A percentile compares a stretch with the other conserved stretches of the same genome.
Conservation (phyloP, 2,888 invertebrate species). For the Trypoxylon attenuatum region DNA sequence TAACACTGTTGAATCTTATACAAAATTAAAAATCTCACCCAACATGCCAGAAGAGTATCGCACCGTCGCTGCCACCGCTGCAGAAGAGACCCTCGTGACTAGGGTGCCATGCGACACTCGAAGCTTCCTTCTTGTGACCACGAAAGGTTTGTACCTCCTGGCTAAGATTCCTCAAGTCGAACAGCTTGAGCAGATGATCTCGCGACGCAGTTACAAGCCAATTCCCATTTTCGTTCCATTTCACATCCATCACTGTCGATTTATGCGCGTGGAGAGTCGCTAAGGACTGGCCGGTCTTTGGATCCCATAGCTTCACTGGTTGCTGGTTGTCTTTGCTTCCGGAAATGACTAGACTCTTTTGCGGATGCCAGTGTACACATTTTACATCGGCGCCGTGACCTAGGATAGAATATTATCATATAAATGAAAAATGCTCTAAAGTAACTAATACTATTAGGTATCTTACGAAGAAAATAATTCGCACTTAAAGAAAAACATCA, state of each 20-base stretch:
- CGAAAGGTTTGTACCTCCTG: conserved; percentile 98
- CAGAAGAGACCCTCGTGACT: conserved; percentile 97
- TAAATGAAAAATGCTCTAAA: too few species aligned
- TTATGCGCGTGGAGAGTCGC: conserved; percentile 99
- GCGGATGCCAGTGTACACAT: conserved; percentile 99
- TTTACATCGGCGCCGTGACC: conserved; percentile 99
- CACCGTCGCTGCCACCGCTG: conserved; percentile 98
- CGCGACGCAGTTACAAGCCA: conserved; percentile 99
- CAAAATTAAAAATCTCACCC: conserved; percentile 79
- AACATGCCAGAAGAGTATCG: conserved; percentile 99
- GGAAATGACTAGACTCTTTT: conserved; percentile 96
- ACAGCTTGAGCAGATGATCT: conserved; percentile 97
- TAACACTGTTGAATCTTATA: background rate
- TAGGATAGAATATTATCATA: conserved; percentile 63
- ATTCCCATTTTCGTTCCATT: conserved; percentile 99
- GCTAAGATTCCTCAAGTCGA: conserved; percentile 96
- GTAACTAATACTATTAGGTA: background rate
- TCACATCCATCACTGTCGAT: conserved; percentile 98
- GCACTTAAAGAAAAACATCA: too few species aligned
- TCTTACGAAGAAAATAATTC: too few species aligned
- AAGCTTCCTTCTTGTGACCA: conserved; percentile 99
- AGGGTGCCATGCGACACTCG: conserved; percentile 98
- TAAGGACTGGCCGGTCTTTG: conserved; percentile 94
- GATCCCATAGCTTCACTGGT: conserved; percentile 99
- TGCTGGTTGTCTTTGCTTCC: conserved; percentile 99